Evolutionary conservation across 2,797 vertebrate species (phyloP).

Genomic region (Hyperoplus immaculatus): DNA sequence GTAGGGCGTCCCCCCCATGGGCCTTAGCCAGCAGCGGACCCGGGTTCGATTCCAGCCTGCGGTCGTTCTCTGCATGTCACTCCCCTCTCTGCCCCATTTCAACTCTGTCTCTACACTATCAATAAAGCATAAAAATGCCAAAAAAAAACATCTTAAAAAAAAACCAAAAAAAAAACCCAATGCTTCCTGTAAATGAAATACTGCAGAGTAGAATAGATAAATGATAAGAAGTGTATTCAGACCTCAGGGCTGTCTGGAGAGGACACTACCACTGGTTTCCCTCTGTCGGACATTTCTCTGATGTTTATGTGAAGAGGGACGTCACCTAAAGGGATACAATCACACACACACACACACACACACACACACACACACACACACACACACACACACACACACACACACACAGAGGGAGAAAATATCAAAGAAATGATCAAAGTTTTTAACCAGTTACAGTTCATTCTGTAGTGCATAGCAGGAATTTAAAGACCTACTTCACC

Average conservation of each 20-base stretch:
- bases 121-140: not conserved
- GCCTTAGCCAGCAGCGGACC: too few relatives aligned
- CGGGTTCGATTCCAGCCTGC: too few relatives aligned
- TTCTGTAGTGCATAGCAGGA: not conserved
- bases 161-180: not conserved
- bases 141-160: not conserved
- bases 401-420: not conserved
- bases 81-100: too few relatives aligned
- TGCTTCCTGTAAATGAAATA: not conserved
- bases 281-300: constrained; percentile 92
- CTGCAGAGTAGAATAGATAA: rapidly evolving
- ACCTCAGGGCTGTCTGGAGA: constrained; percentile 93
- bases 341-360: too few relatives aligned
- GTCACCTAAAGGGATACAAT: constrained; percentile 85
- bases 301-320: constrained; percentile 94
- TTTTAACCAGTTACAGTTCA: not conserved
- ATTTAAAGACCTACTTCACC: not conserved
- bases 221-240: not conserved
- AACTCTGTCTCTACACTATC: too few relatives aligned
- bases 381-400: too few relatives aligned
- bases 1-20: too few relatives aligned
- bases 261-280: constrained; percentile 93
- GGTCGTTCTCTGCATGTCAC: too few relatives aligned
- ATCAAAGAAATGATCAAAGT: too few relatives aligned
- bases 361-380: too few relatives aligned